Percentiles rank a stretch among this genome's conserved stretches.
Evolutionary conservation across 2,888 invertebrate genomes (phyloP).

Genomic region (Sympetrum striolatum): DNA sequence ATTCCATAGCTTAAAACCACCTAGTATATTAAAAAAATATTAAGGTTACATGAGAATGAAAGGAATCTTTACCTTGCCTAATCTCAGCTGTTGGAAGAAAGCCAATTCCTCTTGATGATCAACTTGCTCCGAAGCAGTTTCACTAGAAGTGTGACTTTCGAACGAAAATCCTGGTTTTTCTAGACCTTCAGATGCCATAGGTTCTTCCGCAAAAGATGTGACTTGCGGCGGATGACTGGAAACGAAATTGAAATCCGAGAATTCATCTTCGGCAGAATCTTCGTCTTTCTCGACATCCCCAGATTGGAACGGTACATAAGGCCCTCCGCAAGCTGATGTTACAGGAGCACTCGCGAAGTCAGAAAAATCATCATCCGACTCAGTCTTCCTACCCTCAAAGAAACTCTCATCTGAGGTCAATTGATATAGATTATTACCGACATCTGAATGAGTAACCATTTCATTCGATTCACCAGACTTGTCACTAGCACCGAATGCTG

Average conservation of each 20-base stretch:
- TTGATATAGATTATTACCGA: background rate
- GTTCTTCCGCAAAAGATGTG: conserved; percentile 44
- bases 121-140: background rate
- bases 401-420: background rate
- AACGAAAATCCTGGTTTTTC: conserved; percentile 55
- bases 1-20: no score
- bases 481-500: conserved; percentile 37
- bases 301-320: conserved; percentile 2
- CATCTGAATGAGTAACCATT: background rate
- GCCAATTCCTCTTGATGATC: background rate
- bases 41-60: background rate
- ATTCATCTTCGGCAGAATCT: conserved; percentile 56
- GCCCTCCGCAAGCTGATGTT: conserved; percentile 12
- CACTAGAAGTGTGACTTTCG: background rate
- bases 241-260: conserved; percentile 62
- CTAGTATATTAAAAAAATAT: no score
- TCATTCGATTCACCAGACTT: background rate
- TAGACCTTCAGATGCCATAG: conserved; percentile 58
- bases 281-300: background rate
- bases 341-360: conserved; percentile 49
- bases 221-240: conserved; percentile 50
- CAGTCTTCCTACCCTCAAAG: conserved; percentile 47
- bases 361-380: conserved; percentile 51
- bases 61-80: background rate
- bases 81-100: background rate